Conservation (phyloP, 2,888 invertebrate genomes). For the Caenorhabditis sulstoni region DNA sequence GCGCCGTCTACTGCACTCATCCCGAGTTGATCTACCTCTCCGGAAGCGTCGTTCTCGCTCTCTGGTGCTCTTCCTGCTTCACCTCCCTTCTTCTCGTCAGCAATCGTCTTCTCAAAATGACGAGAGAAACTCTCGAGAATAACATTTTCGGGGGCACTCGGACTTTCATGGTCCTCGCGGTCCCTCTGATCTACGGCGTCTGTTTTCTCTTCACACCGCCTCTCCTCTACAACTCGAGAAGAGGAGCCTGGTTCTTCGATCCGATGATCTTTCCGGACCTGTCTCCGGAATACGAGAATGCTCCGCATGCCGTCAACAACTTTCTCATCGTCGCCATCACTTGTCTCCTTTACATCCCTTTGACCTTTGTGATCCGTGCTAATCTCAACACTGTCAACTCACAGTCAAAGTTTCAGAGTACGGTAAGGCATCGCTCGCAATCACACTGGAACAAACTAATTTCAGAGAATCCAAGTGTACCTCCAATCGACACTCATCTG, state of each 20-base stretch:
- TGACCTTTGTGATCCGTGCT: neutral
- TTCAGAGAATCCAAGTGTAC: constrained; percentile 41
- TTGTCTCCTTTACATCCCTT: constrained; percentile 24
- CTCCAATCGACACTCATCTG: constrained; percentile 50
- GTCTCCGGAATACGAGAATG: constrained; percentile 15
- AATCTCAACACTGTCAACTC: neutral
- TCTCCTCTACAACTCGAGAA: constrained; percentile 1
- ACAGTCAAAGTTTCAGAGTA: constrained; percentile 7
- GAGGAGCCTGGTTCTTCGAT: constrained; percentile 2
- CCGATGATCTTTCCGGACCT: constrained; percentile 34
- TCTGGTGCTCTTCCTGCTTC: constrained; percentile 18
- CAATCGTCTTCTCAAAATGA: constrained; percentile 6
- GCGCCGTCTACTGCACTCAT: constrained; percentile 9
- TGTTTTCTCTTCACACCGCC: constrained; percentile 11
- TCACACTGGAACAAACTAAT: neutral
- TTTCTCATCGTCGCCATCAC: constrained; percentile 29
- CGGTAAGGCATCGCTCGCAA: constrained; percentile 1
- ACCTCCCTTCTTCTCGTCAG: constrained; percentile 3
- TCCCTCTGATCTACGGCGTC: neutral
- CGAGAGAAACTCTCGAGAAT: neutral
- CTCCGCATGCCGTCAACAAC: constrained; percentile 22
- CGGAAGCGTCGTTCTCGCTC: constrained; percentile 1
- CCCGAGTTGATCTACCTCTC: constrained; percentile 8
- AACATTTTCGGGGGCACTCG: neutral
- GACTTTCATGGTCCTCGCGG: neutral